These are phyloP conservation scores for Lampris incognitus DNA, from an alignment of 2,113 vertebrate genomes.

Conservation along the genomic window DNA sequence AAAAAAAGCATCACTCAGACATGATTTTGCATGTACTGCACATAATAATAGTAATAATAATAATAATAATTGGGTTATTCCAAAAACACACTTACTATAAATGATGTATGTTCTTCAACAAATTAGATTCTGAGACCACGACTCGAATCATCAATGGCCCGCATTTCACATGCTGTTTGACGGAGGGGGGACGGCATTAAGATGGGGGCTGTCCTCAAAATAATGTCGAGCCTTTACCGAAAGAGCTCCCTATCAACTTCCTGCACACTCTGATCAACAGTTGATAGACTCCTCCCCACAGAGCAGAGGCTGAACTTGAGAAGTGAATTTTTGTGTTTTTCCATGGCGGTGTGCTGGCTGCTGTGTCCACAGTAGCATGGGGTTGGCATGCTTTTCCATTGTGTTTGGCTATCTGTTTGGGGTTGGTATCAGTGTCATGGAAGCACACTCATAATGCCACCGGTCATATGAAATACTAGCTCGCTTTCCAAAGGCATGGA, in stretches of 20 bases:
- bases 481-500: no score
- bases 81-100: constrained; percentile 36
- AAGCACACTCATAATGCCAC: no score
- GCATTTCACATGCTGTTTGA: constrained; percentile 4
- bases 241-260: background rate
- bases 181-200: background rate
- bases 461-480: no score
- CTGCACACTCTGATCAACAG: background rate
- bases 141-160: constrained; percentile 29
- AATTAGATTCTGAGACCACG: constrained; percentile 21
- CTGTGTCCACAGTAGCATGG: no score
- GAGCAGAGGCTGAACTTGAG: background rate
- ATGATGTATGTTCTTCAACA: constrained; percentile 38
- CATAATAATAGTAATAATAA: background rate
- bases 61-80: constrained; percentile 40
- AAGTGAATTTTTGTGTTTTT: background rate
- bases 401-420: no score
- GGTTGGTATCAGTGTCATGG: no score
- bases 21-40: constrained; percentile 6
- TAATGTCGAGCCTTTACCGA: background rate
- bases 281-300: constrained; percentile 3
- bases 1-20: background rate
- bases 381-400: no score
- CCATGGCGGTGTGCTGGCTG: no score
- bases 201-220: background rate